Base-by-base conservation (phyloP, 1,140 invertebrate species). In the Trissolcus basalis region DNA sequence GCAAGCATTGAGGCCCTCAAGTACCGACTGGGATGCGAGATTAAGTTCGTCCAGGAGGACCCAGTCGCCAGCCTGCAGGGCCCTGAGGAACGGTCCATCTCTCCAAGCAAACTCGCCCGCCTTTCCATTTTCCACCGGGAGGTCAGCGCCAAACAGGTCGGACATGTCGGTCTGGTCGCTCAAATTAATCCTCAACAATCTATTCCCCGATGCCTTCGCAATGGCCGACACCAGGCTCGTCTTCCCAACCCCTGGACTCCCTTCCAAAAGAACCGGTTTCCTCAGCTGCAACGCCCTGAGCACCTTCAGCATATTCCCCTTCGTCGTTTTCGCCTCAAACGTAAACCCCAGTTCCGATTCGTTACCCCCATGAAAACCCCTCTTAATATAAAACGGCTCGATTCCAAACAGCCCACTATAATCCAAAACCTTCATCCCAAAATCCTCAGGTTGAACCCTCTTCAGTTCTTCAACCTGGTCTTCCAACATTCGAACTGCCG, bases 101-200 rank as follows among this genome's bases (percentile, higher is more conserved):
- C 94, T 91, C 96, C 98, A 99, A 7, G 92, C 91, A 91, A 99
- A 99, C 65, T 94, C 92, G 10, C 97, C 97, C 63, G 92, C 91
- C 58, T 89, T 89, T 0, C 91, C 92, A 65, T 96, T 96, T 90
- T 98, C 96, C 1, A 97, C 93, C 0, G 98, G 98, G 49, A 99
- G 89, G 90, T 99, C 98, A 41, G 97, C 95, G 45, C 98, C 98
- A 90, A 99, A 99, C 11, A 99, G 89, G 90, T 99, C 98, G 13
- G 95, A 96, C 48, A 99, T 92, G 89, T 99, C 98, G 0, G 98
- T 99, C 90, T 99, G 98, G 83, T 99, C 98, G 43, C 97, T 99
- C 10, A 99, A 90, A 91, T 99, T 99, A 45, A 99, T 97, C 39
- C 98, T 89, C 11, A 97, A 92, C 7, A 99, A 90, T 80, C 90